Evolutionary conservation across 37 sponge, comb jelly and placozoan species (phyloP).

Genomic region (Spongia lamella): DNA sequence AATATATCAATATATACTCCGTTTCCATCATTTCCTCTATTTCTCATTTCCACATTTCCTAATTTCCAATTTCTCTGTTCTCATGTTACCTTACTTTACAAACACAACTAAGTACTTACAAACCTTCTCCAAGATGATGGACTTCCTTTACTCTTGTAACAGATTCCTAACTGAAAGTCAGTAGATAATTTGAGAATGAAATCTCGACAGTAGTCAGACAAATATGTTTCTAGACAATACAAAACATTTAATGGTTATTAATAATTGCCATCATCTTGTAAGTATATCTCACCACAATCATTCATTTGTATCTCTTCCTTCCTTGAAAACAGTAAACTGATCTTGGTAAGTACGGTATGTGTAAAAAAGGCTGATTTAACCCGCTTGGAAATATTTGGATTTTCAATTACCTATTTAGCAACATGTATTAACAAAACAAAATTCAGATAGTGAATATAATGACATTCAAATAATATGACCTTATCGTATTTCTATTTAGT

Average conservation of each 20-base stretch:
- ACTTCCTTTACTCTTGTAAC: conserved; percentile 43
- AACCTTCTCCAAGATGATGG: conserved; percentile 43
- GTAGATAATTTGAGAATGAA: conserved; percentile 42
- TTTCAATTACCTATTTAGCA: conserved; percentile 61
- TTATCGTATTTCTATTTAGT: too few relatives aligned
- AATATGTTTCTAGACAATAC: not conserved
- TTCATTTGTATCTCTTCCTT: too few relatives aligned
- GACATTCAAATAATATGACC: too few relatives aligned
- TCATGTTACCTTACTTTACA: not conserved
- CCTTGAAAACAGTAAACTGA: conserved; percentile 30
- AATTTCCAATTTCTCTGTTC: too few relatives aligned
- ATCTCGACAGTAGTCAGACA: conserved; percentile 7
- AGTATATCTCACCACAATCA: too few relatives aligned
- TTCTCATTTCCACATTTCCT: too few relatives aligned
- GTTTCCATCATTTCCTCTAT: too few relatives aligned
- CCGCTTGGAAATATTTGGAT: conserved; percentile 47
- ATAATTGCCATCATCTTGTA: too few relatives aligned
- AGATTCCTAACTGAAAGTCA: conserved; percentile 51
- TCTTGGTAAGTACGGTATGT: conserved; percentile 25
- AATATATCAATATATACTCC: too few relatives aligned
- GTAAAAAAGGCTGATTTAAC: conserved; percentile 64
- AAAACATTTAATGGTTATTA: too few relatives aligned
- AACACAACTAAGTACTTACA: not conserved
- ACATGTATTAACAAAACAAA: too few relatives aligned
- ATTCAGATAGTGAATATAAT: too few relatives aligned